Conservation (phyloP, 2,797 vertebrate species). For the Rhinella marina region DNA sequence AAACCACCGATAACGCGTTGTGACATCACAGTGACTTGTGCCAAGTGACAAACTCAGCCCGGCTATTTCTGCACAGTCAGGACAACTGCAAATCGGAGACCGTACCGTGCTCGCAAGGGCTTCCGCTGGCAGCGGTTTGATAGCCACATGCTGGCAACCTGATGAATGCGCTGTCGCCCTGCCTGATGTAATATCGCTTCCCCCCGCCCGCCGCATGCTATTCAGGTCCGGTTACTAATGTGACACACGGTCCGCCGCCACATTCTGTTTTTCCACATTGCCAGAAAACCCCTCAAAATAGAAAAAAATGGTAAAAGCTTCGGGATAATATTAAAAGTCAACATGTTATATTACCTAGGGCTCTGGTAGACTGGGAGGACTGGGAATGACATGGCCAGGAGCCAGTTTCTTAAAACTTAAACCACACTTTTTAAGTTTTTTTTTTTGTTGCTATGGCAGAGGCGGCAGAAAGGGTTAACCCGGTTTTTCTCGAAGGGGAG, state of each 20-base stretch:
- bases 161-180: neutral
- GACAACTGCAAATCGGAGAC: neutral
- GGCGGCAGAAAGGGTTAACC: constrained; percentile 25
- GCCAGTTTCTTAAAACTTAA: constrained; percentile 4
- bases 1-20: too few relatives aligned
- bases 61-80: neutral
- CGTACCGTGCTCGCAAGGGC: neutral
- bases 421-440: neutral
- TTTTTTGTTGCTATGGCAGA: neutral
- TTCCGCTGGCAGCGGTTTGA: neutral
- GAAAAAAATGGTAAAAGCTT: constrained; percentile 6
- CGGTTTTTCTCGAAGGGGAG: neutral
- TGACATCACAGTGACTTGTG: neutral
- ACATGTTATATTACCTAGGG: constrained; percentile 43
- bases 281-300: constrained; percentile 28
- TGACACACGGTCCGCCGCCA: constrained; percentile 6
- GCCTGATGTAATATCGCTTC: neutral
- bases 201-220: constrained; percentile 17
- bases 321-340: constrained; percentile 46
- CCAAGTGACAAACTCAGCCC: neutral
- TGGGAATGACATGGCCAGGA: constrained; percentile 53
- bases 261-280: constrained; percentile 43
- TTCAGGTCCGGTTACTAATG: neutral
- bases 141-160: neutral
- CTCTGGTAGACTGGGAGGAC: constrained; percentile 15